Base-by-base conservation (phyloP, 2,113 vertebrate species). In the Sterrhoptilus dennistouni region DNA sequence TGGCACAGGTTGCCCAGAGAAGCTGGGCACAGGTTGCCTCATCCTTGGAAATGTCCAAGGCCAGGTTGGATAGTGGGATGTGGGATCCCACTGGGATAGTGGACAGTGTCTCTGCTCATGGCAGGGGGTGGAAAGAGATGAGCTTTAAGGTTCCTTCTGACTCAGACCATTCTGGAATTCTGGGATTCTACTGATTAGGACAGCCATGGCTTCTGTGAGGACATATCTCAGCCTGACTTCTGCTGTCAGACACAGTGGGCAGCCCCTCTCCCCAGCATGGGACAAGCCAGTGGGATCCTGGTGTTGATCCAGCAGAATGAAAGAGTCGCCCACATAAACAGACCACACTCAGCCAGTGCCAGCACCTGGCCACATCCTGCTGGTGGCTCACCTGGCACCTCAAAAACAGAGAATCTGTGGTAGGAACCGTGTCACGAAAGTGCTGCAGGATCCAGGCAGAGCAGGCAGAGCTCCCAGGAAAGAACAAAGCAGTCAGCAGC, bases 291-390 rank as follows among this genome's bases (percentile, higher is more conserved):
- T 44, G 74, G 17, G n/a, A 15, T 74, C 40, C 27, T 33, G 8
- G 31, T 23, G 45, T 69, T 65, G 77, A 83, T 81, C 29, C 40
- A 60, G n/a, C 21, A 91, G 53, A 76, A 83, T 21, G 29, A 38
- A 35, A 47, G 35, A 25, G 13, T 14, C 33, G 45, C 20, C 19
- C 31, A 14, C 0, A 0, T 16, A 54, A 77, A 66, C 11, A 31
- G 54, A 53, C 38, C 21, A 14, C 1, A 5, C 14, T 40, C 77
- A 63, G 36, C 38, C 68, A 38, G 29, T 2, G 1, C 6, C 53
- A 60, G 22, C 35, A 5, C 35, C 80, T 44, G 59, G 35, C 33
- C 38, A 17, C 42, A 22, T 74, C 44, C 40, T 12, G 10, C 63
- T 79, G 61, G 29, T 45, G 78, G 38, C 64, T 77, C 9, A 42